Percentiles rank a stretch among this genome's conserved stretches.
phyloP scores from a whole-genome alignment of 2,797 vertebrate species.

The Pteropus rufus region DNA sequence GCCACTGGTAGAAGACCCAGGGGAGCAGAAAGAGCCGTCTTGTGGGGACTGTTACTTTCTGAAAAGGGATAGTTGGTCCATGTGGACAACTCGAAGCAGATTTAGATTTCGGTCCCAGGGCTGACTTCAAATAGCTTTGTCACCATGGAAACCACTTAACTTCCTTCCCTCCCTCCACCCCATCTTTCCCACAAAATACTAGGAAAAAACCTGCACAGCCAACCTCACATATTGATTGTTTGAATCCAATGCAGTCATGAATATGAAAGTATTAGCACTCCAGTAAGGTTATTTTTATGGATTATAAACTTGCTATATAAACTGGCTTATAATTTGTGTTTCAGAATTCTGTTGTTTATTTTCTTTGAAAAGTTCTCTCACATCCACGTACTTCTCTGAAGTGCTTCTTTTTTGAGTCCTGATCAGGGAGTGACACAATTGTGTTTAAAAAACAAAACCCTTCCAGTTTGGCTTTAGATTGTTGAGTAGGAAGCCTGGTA shows the following conservation, averaged over 20 bases:
- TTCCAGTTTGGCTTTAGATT: constrained; percentile 7
- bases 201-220: neutral
- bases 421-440: neutral
- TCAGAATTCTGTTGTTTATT: constrained; percentile 24
- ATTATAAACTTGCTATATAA: neutral
- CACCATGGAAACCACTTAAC: neutral
- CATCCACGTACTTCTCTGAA: constrained; percentile 1
- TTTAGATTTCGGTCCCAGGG: constrained; percentile 18
- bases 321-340: neutral
- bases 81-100: neutral
- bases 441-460: neutral
- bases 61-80: neutral
- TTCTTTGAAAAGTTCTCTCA: constrained; percentile 49
- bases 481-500: neutral
- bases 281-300: neutral
- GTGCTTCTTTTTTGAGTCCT: neutral
- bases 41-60: neutral
- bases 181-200: neutral
- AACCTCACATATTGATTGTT: neutral
- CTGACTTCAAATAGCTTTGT: constrained; percentile 24
- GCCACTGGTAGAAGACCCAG: neutral
- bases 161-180: neutral
- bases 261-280: neutral
- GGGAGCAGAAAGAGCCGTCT: neutral
- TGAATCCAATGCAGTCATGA: neutral